Conservation (phyloP, 2,113 vertebrate species). For the Falco punctatus region DNA sequence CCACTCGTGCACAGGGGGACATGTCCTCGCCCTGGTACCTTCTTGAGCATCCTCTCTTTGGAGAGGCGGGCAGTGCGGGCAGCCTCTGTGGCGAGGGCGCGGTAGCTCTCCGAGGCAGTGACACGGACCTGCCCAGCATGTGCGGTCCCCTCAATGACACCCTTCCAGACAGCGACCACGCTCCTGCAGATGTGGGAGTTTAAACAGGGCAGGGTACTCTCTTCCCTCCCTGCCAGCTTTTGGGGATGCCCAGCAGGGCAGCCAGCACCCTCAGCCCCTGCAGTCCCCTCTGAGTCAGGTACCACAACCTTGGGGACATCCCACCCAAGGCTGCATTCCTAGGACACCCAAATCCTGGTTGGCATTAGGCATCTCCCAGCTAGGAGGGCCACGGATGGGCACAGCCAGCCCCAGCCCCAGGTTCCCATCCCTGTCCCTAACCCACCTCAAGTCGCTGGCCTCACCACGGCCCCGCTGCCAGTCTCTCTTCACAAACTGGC, state of each 20-base stretch:
- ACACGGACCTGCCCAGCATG: slow-evolving; percentile 76
- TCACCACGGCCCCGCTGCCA: slow-evolving; percentile 83
- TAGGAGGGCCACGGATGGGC: rapidly evolving
- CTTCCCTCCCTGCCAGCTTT: not conserved
- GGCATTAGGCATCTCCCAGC: not conserved
- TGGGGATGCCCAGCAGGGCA: not conserved
- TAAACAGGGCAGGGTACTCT: rapidly evolving
- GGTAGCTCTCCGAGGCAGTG: slow-evolving; percentile 79
- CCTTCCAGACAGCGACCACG: slow-evolving; percentile 82
- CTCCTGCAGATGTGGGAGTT: slow-evolving; percentile 58
- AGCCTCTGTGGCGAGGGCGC: slow-evolving; percentile 70
- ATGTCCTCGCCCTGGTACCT: slow-evolving; percentile 50
- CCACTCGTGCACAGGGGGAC: rapidly evolving
- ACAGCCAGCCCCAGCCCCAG: not conserved
- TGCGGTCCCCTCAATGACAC: slow-evolving; percentile 80
- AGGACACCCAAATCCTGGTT: not conserved
- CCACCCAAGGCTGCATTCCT: not conserved
- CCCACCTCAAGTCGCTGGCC: slow-evolving; percentile 64
- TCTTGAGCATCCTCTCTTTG: slow-evolving; percentile 85
- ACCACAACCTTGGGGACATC: not conserved
- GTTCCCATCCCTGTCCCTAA: not conserved
- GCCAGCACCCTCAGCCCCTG: not conserved
- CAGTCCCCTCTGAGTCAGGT: rapidly evolving
- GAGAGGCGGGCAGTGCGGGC: slow-evolving; percentile 75
- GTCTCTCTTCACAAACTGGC: slow-evolving; percentile 87